These are phyloP conservation scores for Limnephilus rhombicus DNA, from an alignment of 2,888 invertebrate genomes.

Conservation along the genomic window DNA sequence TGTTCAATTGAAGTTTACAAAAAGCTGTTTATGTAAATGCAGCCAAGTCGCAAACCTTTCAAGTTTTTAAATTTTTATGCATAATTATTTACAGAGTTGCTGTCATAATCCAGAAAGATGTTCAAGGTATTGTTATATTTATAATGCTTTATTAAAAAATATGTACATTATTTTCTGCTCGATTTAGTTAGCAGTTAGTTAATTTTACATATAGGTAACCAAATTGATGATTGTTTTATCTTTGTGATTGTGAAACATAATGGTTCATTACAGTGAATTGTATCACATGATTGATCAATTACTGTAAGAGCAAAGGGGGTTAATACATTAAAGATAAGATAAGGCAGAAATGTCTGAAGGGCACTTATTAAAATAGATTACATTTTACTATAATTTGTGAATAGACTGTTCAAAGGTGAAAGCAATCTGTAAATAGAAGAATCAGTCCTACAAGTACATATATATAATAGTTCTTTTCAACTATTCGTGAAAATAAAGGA, in stretches of 20 bases:
- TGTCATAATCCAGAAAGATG: too few species aligned
- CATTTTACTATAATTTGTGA: neutral
- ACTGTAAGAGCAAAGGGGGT: neutral
- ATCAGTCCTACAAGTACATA: neutral
- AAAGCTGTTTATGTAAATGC: too few species aligned
- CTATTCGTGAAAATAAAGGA: neutral
- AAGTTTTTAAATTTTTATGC: too few species aligned
- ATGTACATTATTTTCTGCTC: neutral
- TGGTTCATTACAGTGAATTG: neutral
- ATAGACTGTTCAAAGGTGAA: neutral
- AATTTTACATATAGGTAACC: neutral
- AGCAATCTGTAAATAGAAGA: neutral
- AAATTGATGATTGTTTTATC: neutral
- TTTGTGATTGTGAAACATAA: neutral
- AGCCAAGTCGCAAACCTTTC: too few species aligned
- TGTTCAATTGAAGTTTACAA: too few species aligned
- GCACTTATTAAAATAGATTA: neutral
- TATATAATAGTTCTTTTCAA: neutral
- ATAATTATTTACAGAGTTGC: too few species aligned
- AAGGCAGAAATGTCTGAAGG: neutral
- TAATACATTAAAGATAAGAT: neutral
- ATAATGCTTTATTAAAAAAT: too few species aligned
- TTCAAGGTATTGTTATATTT: too few species aligned
- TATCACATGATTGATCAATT: neutral
- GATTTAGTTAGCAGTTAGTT: neutral